Evolutionary conservation across 92 coral and sea anemone species (phyloP).

Genomic region (Parazoanthus atlanticus): DNA sequence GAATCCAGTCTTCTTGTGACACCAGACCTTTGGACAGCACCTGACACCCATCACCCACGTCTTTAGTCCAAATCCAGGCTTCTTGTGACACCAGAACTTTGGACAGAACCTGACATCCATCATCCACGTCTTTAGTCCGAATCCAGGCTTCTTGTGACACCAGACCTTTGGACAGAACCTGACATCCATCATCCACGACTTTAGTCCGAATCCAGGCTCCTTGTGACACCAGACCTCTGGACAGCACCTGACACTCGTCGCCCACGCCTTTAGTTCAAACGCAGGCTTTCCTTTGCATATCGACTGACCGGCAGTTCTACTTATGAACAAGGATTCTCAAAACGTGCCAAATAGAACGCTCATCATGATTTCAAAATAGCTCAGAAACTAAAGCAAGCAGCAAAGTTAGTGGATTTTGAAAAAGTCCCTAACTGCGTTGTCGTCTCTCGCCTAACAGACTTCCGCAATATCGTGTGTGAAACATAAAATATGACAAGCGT

Average conservation of each 20-base stretch:
- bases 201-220: not conserved
- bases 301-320: not conserved
- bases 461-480: no score
- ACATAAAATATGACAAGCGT: no score
- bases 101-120: not conserved
- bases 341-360: no score
- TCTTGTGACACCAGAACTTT: not conserved
- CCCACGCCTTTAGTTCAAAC: not conserved
- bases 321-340: no score
- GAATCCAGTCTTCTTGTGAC: not conserved
- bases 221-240: not conserved
- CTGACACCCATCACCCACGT: not conserved
- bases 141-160: not conserved
- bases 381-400: no score
- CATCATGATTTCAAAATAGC: not conserved
- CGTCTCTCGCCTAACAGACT: no score
- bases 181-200: not conserved
- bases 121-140: not conserved
- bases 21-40: not conserved
- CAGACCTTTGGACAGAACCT: not conserved
- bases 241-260: not conserved
- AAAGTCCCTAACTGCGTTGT: no score
- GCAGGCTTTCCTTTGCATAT: not conserved
- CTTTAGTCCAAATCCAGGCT: not conserved
- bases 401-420: no score